Evolutionary conservation across 2,888 invertebrate species (phyloP).

Genomic region (Lithophane semibrunnea): DNA sequence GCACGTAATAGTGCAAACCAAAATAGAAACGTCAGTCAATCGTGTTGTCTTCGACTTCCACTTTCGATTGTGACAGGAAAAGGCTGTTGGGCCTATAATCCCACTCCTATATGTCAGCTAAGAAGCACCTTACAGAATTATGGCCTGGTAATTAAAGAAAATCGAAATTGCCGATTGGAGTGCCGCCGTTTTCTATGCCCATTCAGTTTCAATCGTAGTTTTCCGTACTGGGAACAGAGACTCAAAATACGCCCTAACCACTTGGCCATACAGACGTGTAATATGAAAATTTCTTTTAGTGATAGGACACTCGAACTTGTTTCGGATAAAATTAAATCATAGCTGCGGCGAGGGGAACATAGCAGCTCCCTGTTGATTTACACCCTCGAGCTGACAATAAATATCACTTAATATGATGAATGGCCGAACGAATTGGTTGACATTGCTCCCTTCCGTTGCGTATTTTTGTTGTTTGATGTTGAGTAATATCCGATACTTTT

Average conservation of each 20-base stretch:
- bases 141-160: background rate
- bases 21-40: conserved; percentile 66
- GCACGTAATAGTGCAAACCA: conserved; percentile 72
- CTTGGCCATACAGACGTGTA: conserved; percentile 8
- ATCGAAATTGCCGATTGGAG: background rate
- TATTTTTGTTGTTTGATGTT: conserved; percentile 63
- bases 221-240: background rate
- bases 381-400: conserved; percentile 71
- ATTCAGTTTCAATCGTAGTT: background rate
- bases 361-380: conserved; percentile 52
- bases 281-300: conserved; percentile 12
- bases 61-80: conserved; percentile 68
- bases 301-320: conserved; percentile 21
- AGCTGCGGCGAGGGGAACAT: conserved; percentile 10
- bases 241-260: background rate
- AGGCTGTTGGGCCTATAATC: background rate
- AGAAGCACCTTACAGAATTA: conserved; percentile 5
- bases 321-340: conserved; percentile 53
- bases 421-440: conserved; percentile 74
- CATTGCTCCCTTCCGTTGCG: conserved; percentile 74
- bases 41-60: conserved; percentile 68
- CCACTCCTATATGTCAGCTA: background rate
- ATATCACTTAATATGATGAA: conserved; percentile 79
- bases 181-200: background rate
- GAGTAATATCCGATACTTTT: conserved; percentile 39